phyloP scores from a whole-genome alignment of 2,888 invertebrate genomes.

The Plebejus argus region DNA sequence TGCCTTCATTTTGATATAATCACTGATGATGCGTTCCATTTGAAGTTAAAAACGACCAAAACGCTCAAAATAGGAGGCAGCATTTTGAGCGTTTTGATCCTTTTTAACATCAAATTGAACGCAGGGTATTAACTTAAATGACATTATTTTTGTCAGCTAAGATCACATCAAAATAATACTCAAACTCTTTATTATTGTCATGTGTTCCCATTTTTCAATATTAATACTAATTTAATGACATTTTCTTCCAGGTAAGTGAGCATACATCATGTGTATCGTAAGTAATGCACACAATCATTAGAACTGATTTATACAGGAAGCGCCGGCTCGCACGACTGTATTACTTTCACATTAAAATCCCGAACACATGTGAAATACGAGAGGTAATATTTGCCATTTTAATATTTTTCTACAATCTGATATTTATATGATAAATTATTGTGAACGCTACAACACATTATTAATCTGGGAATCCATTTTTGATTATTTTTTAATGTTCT shows the following conservation, averaged over 20 bases:
- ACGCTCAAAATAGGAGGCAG: too few relatives aligned
- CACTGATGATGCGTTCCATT: too few relatives aligned
- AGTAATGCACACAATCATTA: constrained; percentile 13
- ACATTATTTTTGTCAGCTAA: background rate
- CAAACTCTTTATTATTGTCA: background rate
- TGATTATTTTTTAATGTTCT: background rate
- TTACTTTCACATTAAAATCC: constrained; percentile 10
- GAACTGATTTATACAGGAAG: constrained; percentile 12
- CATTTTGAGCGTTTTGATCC: too few relatives aligned
- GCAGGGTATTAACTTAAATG: too few relatives aligned
- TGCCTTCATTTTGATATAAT: background rate
- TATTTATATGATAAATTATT: background rate
- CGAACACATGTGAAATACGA: constrained; percentile 24
- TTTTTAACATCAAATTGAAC: too few relatives aligned
- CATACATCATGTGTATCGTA: constrained; percentile 30
- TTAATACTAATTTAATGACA: background rate
- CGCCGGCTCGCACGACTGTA: background rate
- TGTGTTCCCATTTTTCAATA: background rate
- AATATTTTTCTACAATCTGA: background rate
- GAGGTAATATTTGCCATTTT: background rate
- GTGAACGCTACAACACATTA: background rate
- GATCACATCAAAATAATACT: background rate
- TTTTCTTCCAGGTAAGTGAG: constrained; percentile 49
- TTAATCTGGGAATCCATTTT: background rate
- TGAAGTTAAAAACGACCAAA: too few relatives aligned